A percentile compares a stretch with the other conserved stretches of the same genome.
Evolutionary conservation across 2,797 vertebrate species (phyloP).

Genomic region (Artibeus lituratus): DNA sequence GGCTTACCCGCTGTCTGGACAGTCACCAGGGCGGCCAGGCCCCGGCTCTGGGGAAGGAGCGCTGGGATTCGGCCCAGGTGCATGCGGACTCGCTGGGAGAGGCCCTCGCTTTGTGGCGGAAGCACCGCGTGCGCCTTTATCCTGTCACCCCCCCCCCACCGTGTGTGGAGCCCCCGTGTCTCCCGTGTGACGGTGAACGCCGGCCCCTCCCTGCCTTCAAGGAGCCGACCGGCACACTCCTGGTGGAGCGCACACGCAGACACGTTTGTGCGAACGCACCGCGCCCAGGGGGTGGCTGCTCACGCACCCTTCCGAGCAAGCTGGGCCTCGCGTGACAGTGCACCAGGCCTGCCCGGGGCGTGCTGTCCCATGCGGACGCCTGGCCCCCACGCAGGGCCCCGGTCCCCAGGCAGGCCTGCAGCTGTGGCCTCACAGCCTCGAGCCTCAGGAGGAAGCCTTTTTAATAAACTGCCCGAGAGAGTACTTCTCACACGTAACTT

Average conservation of each 20-base stretch:
- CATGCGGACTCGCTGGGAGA: neutral
- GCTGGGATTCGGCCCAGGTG: neutral
- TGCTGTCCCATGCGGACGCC: neutral
- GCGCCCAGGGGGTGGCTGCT: neutral
- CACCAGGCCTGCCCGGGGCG: neutral
- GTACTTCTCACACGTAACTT: constrained; percentile 24
- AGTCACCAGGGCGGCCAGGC: neutral
- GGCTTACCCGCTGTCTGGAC: neutral
- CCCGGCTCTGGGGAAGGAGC: neutral
- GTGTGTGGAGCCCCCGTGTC: neutral
- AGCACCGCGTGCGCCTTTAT: neutral
- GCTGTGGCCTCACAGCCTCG: neutral
- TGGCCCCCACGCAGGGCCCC: neutral
- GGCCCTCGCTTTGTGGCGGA: neutral
- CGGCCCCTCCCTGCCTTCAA: neutral
- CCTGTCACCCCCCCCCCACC: neutral
- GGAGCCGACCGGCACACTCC: neutral
- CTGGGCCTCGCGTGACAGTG: neutral
- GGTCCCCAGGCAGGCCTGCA: rapidly evolving
- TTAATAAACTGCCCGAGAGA: constrained; percentile 10
- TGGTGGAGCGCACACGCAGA: neutral
- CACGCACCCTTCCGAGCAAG: neutral
- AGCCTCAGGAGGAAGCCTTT: neutral
- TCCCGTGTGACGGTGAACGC: neutral
- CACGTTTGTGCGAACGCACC: neutral